phyloP scores from a whole-genome alignment of 2,888 invertebrate species.

The Drosophila setosimentum region DNA sequence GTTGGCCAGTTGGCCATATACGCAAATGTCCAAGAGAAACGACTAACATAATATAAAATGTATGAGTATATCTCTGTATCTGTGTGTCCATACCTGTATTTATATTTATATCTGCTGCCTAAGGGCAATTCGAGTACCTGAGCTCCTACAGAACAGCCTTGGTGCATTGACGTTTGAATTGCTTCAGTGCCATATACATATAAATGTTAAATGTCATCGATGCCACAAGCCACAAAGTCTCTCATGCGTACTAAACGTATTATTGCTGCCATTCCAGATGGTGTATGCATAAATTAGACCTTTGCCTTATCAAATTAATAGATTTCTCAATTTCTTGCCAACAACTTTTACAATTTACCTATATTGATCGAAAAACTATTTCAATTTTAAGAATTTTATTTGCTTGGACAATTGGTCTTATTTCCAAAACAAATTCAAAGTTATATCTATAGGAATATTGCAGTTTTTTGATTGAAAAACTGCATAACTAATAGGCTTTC shows the following conservation, averaged over 20 bases:
- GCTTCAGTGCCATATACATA: slow-evolving; percentile 10
- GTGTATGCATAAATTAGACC: slow-evolving; percentile 2
- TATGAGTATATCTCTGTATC: background rate
- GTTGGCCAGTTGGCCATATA: slow-evolving; percentile 49
- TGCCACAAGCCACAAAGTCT: background rate
- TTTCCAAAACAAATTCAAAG: background rate
- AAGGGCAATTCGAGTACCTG: slow-evolving; percentile 39
- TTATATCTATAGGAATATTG: too few relatives aligned
- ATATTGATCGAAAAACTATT: background rate
- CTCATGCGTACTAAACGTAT: background rate
- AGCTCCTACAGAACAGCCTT: slow-evolving; percentile 29
- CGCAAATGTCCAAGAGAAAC: slow-evolving; percentile 28
- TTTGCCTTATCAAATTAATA: background rate
- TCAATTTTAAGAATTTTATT: background rate
- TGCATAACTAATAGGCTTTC: background rate
- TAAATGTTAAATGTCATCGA: background rate
- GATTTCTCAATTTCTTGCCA: background rate
- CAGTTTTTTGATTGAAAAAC: background rate
- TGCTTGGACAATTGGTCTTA: background rate
- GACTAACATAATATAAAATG: slow-evolving; percentile 7
- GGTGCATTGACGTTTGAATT: slow-evolving; percentile 16
- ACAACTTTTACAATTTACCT: slow-evolving; percentile 2
- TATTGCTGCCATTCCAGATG: background rate
- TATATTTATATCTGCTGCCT: slow-evolving; percentile 4
- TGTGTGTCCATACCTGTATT: background rate